phyloP scores from a whole-genome alignment of 2,113 vertebrate genomes.

The Lycaon pictus region DNA sequence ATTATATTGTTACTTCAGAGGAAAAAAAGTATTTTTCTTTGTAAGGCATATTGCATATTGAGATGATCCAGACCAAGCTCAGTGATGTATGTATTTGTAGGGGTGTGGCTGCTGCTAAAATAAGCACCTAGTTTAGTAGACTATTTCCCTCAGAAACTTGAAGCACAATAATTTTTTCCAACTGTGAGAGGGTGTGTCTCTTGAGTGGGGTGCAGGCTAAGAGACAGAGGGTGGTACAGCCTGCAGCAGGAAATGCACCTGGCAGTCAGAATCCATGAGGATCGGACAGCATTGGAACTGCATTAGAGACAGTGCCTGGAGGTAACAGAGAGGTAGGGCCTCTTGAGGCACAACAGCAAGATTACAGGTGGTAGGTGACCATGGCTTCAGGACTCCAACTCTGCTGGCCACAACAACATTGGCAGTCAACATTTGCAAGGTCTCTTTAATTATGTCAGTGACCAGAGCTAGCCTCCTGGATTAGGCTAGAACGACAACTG shows the following conservation, averaged over 20 bases:
- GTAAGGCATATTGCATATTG: neutral
- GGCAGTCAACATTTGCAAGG: neutral
- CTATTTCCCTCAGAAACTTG: neutral
- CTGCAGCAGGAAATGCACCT: neutral
- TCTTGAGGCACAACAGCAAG: neutral
- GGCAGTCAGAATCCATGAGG: neutral
- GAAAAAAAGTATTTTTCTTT: neutral
- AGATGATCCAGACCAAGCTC: neutral
- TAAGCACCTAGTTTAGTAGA: constrained; percentile 4
- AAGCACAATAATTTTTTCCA: constrained; percentile 20
- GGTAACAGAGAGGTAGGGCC: neutral
- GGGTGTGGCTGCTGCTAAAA: neutral
- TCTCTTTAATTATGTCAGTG: constrained; percentile 50
- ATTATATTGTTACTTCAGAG: neutral
- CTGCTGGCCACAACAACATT: neutral
- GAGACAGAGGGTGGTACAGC: neutral
- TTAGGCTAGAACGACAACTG: neutral
- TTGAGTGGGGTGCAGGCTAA: neutral
- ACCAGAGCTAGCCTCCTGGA: neutral
- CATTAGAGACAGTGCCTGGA: neutral
- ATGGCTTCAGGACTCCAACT: constrained; percentile 5
- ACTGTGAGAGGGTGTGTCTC: neutral
- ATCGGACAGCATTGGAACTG: neutral
- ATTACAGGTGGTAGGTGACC: neutral
- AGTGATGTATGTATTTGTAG: neutral